Percentiles rank a stretch among this genome's conserved stretches.
These are phyloP conservation scores for Eubasilissa splendida DNA, from an alignment of 2,888 invertebrate genomes.

Conservation along the genomic window DNA sequence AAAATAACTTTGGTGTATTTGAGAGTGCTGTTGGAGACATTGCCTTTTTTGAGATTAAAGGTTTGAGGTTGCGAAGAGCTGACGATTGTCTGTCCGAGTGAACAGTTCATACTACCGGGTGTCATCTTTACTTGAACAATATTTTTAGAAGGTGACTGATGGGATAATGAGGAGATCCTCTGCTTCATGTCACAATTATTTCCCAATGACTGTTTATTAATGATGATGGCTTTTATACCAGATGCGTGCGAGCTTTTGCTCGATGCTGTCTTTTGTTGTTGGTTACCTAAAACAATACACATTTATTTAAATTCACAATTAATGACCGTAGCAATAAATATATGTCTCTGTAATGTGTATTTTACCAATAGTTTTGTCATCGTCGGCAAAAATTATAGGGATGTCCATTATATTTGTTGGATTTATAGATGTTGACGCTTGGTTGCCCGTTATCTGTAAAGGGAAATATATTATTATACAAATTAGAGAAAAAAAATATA, in stretches of 20 bases:
- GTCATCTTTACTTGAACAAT: slow-evolving; percentile 52
- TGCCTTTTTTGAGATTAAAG: slow-evolving; percentile 41
- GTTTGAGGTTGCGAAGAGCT: slow-evolving; percentile 32
- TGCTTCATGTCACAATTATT: slow-evolving; percentile 41
- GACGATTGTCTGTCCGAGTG: slow-evolving; percentile 29
- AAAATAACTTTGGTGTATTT: slow-evolving; percentile 66
- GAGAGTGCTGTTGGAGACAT: slow-evolving; percentile 53
- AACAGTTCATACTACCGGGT: slow-evolving; percentile 7
- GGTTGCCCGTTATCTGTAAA: slow-evolving; percentile 38
- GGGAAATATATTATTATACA: not conserved
- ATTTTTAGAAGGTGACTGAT: slow-evolving; percentile 37
- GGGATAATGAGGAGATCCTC: slow-evolving; percentile 27
- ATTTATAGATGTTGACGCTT: slow-evolving; percentile 50
- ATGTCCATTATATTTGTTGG: slow-evolving; percentile 73
- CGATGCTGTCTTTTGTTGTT: slow-evolving; percentile 29
- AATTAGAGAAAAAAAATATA: not conserved
- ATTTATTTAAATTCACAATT: not conserved
- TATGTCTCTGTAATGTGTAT: not conserved
- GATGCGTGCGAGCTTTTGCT: slow-evolving; percentile 25
- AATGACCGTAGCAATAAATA: not conserved
- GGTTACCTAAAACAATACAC: slow-evolving; percentile 35
- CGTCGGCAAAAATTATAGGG: slow-evolving; percentile 76
- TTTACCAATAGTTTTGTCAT: slow-evolving; percentile 64
- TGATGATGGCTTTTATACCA: slow-evolving; percentile 56
- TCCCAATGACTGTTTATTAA: slow-evolving; percentile 53